Evolutionary conservation across 2,113 vertebrate genomes (phyloP), one percentile per base, ranked within the genome.

Genomic region (Hydrolagus affinis): DNA sequence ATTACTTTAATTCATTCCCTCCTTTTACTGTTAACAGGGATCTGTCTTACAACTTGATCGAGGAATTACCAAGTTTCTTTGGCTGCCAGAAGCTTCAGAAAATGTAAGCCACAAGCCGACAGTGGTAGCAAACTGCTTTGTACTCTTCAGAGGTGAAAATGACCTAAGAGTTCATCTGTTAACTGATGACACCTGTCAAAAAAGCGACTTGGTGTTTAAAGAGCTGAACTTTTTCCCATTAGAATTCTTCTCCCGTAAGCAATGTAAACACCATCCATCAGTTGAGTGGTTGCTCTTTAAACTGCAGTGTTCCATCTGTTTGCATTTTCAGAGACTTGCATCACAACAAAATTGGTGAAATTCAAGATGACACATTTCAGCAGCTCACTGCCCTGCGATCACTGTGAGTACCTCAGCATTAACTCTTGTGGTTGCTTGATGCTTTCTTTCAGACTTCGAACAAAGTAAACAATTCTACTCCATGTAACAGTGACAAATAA

Each of bases 21-120:
- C 12, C 8, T 30, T 4, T 85, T 85, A 4, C 70, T 15, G 70
- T 74, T 59, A 60, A 59, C 91, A 98, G 97, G 62, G 97, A 98
- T 91, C 92, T 98, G 70, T 98, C 97, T 60, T 97, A 95, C 86
- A 98, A 98, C 89, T 90, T 91, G 28, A 92, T 98, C 87, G 91
- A 94, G 92, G 92, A 93, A 62, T 93, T 98, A 83, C 97, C 96
- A 44, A 93, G 92, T 89, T 95, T 98, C 89, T 94, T 94, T 14
- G 91, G 91, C 71, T 98, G 97, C 87, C 92, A 93, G 86, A 95
- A 92, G 86, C 92, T 98, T 76, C 95, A 96, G 89, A 96, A 94
- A 92, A 95, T 97, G 96, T 97, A 94, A 90, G 96, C 88, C 86
- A 70, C 30, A 59, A 10, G 8, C 23, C 8, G 8, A 8, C 4